Evolutionary conservation across 2,113 vertebrate genomes (phyloP), one percentile per base, ranked within the genome.

Genomic region (Hemichromis elongatus): DNA sequence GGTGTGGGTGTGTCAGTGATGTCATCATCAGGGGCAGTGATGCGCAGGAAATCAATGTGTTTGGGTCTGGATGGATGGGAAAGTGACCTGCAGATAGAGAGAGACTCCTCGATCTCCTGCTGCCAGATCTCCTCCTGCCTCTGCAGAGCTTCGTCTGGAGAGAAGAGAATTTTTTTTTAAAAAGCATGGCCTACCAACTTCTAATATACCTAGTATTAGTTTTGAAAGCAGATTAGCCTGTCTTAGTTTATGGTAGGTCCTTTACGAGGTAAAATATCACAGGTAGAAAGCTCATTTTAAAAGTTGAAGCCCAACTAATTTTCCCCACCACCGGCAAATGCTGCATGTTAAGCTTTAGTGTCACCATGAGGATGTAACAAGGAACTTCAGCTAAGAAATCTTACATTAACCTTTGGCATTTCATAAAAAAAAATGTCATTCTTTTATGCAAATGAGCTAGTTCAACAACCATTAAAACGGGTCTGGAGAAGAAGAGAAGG

Each of bases 111-210:
- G 2, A 92, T 91, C 79, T 95, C 95, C 90, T 86, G 86, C 80
- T 94, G 90, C 93, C 93, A 96, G 83, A 91, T 87, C 68, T 93
- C 54, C 47, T 94, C 90, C 90, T 93, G 92, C 61, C 86, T 90
- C 88, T 81, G 85, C 47, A 91, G 87, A 45, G 90, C 88, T 75
- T 92, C 91, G 4, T 94, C 94, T 95, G 89, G 35, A 83, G 53
- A 40, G 21, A 59, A 33, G 3, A 52, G n/a, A 2, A n/a, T 1
- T 2, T 16, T 9, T 14, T n/a, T 55, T 56, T 13, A 40, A 68
- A 14, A 70, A 24, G 3, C 21, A 26, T 45, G 21, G 9, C 5
- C 24, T 26, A 70, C n/a, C 40, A 70, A 70, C 40, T 45, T 70
- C 5, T 45, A 45, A 16, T 28, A 9, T 18, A 26, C 21, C 14